Percentiles rank a stretch among this genome's conserved stretches.
phyloP scores from a whole-genome alignment of 2,797 vertebrate species.

The Uromys caudimaculatus region DNA sequence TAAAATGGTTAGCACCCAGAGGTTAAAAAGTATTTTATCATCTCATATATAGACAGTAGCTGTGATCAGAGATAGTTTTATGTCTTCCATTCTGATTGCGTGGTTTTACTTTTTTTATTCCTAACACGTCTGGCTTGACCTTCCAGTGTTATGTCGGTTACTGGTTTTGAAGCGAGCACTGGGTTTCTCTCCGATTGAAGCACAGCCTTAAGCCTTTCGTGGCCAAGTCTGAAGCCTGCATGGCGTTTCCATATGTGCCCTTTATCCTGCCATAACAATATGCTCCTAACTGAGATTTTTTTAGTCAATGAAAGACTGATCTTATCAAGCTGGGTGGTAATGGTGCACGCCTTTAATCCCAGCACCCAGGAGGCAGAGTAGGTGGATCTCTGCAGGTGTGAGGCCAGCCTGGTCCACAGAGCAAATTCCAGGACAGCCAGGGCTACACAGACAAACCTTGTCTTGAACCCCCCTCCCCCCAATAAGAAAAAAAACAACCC shows the following conservation, averaged over 20 bases:
- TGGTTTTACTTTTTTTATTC: slow-evolving; percentile 20
- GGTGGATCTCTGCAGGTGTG: neutral
- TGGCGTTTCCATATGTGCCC: neutral
- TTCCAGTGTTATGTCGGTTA: neutral
- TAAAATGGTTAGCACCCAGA: neutral
- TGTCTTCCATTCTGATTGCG: neutral
- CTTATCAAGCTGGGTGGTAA: neutral
- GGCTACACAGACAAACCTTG: neutral
- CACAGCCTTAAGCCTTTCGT: neutral
- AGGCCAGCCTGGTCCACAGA: neutral
- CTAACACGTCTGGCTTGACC: neutral
- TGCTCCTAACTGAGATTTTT: neutral
- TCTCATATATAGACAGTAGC: neutral
- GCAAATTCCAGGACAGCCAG: neutral
- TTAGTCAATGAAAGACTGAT: slow-evolving; percentile 10
- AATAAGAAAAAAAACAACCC: neutral
- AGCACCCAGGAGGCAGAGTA: neutral
- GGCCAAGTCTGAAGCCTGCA: neutral
- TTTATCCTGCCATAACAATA: neutral
- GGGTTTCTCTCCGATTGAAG: neutral
- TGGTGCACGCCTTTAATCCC: neutral
- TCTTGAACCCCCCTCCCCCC: neutral
- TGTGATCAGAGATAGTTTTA: slow-evolving; percentile 23
- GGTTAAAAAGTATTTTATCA: neutral
- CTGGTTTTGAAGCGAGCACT: neutral